Evolutionary conservation across 2,113 vertebrate species (phyloP), one percentile per base, ranked within the genome.

Genomic region (Notechis scutatus): DNA sequence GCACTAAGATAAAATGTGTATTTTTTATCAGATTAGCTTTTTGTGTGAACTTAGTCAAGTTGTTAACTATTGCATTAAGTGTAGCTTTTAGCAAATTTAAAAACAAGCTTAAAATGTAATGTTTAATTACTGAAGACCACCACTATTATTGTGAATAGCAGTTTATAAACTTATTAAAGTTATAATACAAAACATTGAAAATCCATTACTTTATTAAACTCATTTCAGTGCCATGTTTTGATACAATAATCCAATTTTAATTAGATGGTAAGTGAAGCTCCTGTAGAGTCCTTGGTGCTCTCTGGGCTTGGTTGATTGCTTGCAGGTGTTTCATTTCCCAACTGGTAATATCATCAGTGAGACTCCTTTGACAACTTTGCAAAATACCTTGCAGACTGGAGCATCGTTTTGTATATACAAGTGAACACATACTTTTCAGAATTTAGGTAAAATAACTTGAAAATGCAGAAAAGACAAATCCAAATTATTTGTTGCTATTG

Each of bases 211-310:
- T 94, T 74, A 74, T 81, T 59, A 45, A 86, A 69, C 24, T 26
- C 6, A 7, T 56, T 88, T 91, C 92, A 64, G 15, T 85, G 29
- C 39, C 59, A 93, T 61, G 34, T 91, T 95, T 94, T 91, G 23
- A 42, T 95, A 20, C n/a, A 91, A 21, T 95, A 87, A 92, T 96
- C 50, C 81, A 8, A 85, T 57, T 94, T 93, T 88, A 92, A 93
- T 94, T 93, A 94, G 55, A 93, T n/a, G 52, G 12, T 10, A 74
- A 95, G 64, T 96, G 90, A 88, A 55, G 47, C 4, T 93, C 93
- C 8, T 87, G 57, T 87, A 39, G 74, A 42, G 74, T 42, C 34
- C 74, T 39, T 81, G 74, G 6, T 39, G 74, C 34, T 39, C 34
- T 42, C 34, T 2, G 5, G 42, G 74, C 18, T 81, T 81, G 74